These are phyloP conservation scores for Drosophila carrolli DNA, from an alignment of 1,140 invertebrate genomes.

Conservation along the genomic window DNA sequence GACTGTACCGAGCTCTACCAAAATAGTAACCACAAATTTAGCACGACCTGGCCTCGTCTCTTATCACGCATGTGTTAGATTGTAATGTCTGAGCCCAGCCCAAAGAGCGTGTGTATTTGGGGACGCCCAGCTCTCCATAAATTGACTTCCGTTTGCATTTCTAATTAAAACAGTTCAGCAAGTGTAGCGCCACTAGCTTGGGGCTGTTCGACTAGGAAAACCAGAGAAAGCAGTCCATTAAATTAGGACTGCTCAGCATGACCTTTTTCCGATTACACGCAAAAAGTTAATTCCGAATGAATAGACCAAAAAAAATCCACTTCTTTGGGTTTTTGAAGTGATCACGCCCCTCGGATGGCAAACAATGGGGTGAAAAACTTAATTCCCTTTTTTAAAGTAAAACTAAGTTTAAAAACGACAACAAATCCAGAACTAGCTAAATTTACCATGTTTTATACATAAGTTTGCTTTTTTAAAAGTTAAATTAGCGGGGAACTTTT, in stretches of 20 bases:
- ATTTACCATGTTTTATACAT: not conserved
- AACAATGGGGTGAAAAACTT: conserved; percentile 9
- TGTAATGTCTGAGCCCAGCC: conserved; percentile 2
- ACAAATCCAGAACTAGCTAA: not conserved
- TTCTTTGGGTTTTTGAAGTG: conserved; percentile 11
- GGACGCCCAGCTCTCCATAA: conserved; percentile 55
- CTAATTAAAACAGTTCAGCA: conserved; percentile 59
- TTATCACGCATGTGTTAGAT: conserved; percentile 11
- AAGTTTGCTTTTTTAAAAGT: not conserved
- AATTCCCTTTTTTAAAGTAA: not conserved
- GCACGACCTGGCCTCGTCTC: conserved; percentile 10
- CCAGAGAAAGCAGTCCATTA: conserved; percentile 14
- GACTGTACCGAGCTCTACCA: not conserved
- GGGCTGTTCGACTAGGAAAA: conserved; percentile 2
- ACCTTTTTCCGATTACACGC: conserved; percentile 31
- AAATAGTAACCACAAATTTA: conserved; percentile 2
- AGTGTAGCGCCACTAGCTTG: conserved; percentile 30
- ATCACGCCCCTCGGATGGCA: conserved; percentile 17
- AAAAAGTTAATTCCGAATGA: conserved; percentile 29
- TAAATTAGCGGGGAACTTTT: not conserved
- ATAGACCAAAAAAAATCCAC: conserved; percentile 14
- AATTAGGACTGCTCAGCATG: conserved; percentile 14
- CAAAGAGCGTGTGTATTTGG: conserved; percentile 19
- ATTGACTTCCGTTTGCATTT: conserved; percentile 65
- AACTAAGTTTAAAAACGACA: not conserved